Percentiles rank a stretch among this genome's conserved stretches.
Evolutionary conservation across 2,888 invertebrate species (phyloP).

Genomic region (Psylliodes chrysocephalus): DNA sequence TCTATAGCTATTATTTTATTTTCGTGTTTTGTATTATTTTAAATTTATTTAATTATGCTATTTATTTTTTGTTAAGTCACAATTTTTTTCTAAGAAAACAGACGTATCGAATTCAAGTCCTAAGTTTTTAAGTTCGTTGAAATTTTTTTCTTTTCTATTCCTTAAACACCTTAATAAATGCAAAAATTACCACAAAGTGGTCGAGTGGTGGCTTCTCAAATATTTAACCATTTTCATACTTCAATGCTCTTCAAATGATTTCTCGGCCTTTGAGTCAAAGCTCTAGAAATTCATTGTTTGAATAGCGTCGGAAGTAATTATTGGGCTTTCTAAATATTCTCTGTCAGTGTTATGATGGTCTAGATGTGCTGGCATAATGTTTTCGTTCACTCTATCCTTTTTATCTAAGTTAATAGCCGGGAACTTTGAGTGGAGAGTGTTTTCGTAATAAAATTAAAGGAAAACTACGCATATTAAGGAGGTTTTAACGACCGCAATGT

Average conservation of each 20-base stretch:
- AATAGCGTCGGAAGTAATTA: constrained; percentile 23
- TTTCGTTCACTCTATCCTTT: constrained; percentile 17
- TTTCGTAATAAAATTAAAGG: constrained; percentile 13
- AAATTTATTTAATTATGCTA: too few relatives aligned
- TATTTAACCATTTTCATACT: constrained; percentile 8
- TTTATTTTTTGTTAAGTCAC: too few relatives aligned
- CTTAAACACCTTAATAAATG: constrained; percentile 6
- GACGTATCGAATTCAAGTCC: too few relatives aligned
- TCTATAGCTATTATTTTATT: too few relatives aligned
- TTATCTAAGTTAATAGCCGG: background rate
- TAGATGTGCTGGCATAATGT: constrained; percentile 4
- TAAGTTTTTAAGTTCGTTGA: too few relatives aligned
- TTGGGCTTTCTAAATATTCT: constrained; percentile 15
- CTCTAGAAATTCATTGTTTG: constrained; percentile 21
- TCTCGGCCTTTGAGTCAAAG: constrained; percentile 12
- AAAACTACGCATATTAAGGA: background rate
- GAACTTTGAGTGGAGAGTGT: constrained; percentile 2
- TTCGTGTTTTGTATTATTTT: too few relatives aligned
- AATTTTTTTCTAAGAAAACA: too few relatives aligned
- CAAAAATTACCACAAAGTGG: background rate
- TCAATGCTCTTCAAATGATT: constrained; percentile 7
- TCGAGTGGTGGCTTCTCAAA: background rate
- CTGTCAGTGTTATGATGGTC: constrained; percentile 5
- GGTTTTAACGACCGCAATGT: too few relatives aligned
- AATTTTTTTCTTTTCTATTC: too few relatives aligned